These are phyloP conservation scores for Perizoma flavofasciatum DNA, from an alignment of 2,888 invertebrate species.

Conservation along the genomic window DNA sequence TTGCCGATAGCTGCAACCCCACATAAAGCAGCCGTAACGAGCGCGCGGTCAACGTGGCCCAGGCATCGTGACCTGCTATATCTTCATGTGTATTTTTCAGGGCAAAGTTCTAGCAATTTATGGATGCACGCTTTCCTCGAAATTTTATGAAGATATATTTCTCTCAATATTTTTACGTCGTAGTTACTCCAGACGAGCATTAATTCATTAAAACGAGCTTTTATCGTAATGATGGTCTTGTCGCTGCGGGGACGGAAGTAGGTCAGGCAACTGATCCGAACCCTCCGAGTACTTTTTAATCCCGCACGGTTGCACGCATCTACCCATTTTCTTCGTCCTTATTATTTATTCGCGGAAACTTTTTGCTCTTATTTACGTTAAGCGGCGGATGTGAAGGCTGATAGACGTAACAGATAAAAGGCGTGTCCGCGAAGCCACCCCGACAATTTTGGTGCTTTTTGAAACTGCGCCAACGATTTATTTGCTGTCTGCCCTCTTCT, in stretches of 20 bases:
- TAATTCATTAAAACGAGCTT: conserved; percentile 55
- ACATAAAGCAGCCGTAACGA: conserved; percentile 66
- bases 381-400: conserved; percentile 59
- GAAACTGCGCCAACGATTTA: conserved; percentile 78
- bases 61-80: conserved; percentile 63
- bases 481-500: conserved; percentile 67
- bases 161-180: conserved; percentile 16
- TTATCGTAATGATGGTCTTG: conserved; percentile 58
- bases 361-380: conserved; percentile 68
- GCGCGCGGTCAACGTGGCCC: conserved; percentile 48
- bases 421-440: conserved; percentile 71
- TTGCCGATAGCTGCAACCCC: conserved; percentile 61
- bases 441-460: conserved; percentile 74
- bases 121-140: conserved; percentile 27
- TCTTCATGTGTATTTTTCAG: conserved; percentile 34
- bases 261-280: conserved; percentile 55
- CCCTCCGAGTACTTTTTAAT: conserved; percentile 54
- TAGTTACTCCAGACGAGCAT: conserved; percentile 44
- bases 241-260: conserved; percentile 46
- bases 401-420: conserved; percentile 81
- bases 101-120: conserved; percentile 28
- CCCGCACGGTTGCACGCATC: conserved; percentile 51
- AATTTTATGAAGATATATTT: conserved; percentile 24
- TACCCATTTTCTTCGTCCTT: conserved; percentile 48
- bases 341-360: conserved; percentile 61